Conservation (phyloP, 2,113 vertebrate genomes). For the Dasyurus viverrinus region DNA sequence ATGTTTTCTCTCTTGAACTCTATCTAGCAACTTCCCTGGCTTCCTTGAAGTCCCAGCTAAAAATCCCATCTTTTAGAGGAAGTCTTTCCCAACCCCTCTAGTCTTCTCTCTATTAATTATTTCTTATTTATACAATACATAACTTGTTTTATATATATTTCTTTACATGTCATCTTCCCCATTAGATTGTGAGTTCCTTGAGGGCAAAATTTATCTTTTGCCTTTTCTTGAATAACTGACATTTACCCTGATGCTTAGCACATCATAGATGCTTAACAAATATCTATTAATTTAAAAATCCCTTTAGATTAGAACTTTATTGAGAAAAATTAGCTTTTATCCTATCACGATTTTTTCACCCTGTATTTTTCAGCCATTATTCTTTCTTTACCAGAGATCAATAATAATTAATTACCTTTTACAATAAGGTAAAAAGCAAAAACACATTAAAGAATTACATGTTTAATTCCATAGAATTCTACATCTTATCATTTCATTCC, state of each 20-base stretch:
- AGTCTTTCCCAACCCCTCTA: background rate
- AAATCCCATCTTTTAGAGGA: background rate
- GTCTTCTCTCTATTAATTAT: background rate
- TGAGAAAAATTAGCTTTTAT: background rate
- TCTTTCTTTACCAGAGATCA: background rate
- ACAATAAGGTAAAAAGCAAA: background rate
- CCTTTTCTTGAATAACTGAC: background rate
- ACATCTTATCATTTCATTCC: background rate
- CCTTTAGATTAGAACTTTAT: background rate
- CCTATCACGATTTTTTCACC: background rate
- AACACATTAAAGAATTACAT: background rate
- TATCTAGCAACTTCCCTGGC: background rate
- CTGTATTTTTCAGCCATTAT: background rate
- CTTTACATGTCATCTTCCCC: background rate
- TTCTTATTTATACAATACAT: background rate
- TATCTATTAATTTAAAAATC: background rate
- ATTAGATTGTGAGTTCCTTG: background rate
- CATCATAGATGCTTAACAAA: background rate
- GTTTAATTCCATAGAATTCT: background rate
- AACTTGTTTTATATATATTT: background rate
- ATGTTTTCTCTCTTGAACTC: background rate
- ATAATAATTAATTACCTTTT: background rate
- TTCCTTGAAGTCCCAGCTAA: background rate
- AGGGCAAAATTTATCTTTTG: background rate
- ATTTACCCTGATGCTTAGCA: background rate